Conservation (phyloP, 2,797 vertebrate genomes). For the Caiman crocodilus region DNA sequence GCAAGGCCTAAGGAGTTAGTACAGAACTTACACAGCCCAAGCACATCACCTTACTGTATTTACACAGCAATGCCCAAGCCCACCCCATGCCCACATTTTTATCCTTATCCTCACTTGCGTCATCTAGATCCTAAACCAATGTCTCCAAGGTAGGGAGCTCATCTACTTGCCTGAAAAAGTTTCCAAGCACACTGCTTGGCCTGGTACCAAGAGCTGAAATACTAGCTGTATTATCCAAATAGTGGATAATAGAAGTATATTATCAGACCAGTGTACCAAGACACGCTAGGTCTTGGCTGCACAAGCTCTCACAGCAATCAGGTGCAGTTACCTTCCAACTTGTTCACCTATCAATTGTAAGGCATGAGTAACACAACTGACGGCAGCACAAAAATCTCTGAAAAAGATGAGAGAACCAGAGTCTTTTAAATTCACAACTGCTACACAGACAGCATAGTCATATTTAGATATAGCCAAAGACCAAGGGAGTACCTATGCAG, state of each 20-base stretch:
- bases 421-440: neutral
- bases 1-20: slow-evolving; percentile 12
- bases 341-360: fast-evolving
- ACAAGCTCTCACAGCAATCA: neutral
- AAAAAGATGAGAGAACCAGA: neutral
- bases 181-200: neutral
- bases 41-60: neutral
- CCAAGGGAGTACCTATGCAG: no score
- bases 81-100: neutral
- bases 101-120: neutral
- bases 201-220: neutral
- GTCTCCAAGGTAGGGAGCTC: neutral
- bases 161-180: neutral
- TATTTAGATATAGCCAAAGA: neutral
- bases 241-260: neutral
- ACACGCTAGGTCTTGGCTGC: neutral
- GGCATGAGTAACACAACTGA: fast-evolving
- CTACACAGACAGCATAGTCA: neutral
- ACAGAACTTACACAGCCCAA: neutral
- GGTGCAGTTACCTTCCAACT: neutral
- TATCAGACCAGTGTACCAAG: neutral
- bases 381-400: fast-evolving
- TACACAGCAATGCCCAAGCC: neutral
- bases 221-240: neutral
- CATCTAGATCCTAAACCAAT: slow-evolving; percentile 22